Percentiles rank a stretch among this genome's conserved stretches.
phyloP scores from a whole-genome alignment of 2,888 invertebrate species.

The Ophioninae sp. region DNA sequence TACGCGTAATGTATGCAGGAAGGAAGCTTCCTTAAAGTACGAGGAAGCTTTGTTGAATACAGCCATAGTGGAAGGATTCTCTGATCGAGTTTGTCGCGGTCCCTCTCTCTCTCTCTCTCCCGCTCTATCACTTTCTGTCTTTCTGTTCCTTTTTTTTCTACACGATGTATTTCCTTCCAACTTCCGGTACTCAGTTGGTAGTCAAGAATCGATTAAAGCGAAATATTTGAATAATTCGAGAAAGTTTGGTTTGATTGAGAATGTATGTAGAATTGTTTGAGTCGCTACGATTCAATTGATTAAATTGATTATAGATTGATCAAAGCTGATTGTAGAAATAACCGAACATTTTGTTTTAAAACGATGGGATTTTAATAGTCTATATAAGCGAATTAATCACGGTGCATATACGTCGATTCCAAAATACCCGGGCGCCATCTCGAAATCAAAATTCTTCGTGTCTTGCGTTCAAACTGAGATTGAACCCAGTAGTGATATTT shows the following conservation, averaged over 20 bases:
- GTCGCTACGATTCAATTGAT: neutral
- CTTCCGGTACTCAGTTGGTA: neutral
- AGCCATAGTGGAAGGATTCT: no score
- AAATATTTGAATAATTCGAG: neutral
- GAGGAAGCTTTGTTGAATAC: no score
- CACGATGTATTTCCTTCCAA: neutral
- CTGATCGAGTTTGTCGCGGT: neutral
- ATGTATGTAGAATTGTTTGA: neutral
- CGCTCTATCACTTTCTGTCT: neutral
- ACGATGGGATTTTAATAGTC: no score
- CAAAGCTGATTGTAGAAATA: no score
- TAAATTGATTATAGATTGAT: no score
- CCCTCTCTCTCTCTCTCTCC: neutral
- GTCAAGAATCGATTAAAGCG: neutral
- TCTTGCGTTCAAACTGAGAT: no score
- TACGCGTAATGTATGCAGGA: neutral
- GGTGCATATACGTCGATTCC: no score
- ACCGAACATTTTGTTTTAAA: no score
- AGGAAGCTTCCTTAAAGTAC: neutral
- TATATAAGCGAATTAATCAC: no score
- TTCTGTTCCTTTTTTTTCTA: neutral
- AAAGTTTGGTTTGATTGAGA: neutral
- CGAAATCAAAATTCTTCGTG: no score
- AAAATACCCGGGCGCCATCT: no score
- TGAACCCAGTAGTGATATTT: no score